Evolutionary conservation across 2,888 invertebrate species (phyloP).

Genomic region (Gonocerus acuteangulatus): DNA sequence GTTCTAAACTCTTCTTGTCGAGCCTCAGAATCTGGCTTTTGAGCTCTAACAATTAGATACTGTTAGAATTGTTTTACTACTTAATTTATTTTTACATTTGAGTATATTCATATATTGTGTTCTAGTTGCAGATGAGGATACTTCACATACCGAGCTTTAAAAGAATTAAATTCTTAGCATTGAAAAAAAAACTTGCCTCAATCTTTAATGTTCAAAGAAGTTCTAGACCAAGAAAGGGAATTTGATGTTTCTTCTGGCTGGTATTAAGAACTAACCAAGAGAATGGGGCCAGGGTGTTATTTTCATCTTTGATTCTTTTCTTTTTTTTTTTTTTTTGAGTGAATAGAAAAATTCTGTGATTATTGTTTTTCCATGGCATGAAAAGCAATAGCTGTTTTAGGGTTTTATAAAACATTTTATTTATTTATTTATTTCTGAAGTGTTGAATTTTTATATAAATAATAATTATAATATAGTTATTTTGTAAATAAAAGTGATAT

Average conservation of each 20-base stretch:
- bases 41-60: too few relatives aligned
- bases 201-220: too few relatives aligned
- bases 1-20: too few relatives aligned
- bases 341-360: neutral
- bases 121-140: slow-evolving; percentile 31
- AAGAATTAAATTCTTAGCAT: neutral
- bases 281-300: too few relatives aligned
- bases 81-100: too few relatives aligned
- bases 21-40: too few relatives aligned
- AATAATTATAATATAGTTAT: slow-evolving; percentile 1
- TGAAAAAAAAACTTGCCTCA: neutral
- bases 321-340: neutral
- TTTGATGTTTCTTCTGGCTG: too few relatives aligned
- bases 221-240: too few relatives aligned
- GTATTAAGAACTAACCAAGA: too few relatives aligned
- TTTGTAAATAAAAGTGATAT: slow-evolving; percentile 15
- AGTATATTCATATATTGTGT: slow-evolving; percentile 5
- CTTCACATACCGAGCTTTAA: slow-evolving; percentile 31
- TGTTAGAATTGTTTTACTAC: too few relatives aligned
- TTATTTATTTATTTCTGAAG: slow-evolving; percentile 5
- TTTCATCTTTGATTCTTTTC: neutral
- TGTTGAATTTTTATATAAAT: slow-evolving; percentile 4
- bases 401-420: slow-evolving; percentile 17
- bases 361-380: too few relatives aligned
- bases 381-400: neutral